Evolutionary conservation across 2,113 vertebrate species (phyloP).

Genomic region (Litocranius walleri): DNA sequence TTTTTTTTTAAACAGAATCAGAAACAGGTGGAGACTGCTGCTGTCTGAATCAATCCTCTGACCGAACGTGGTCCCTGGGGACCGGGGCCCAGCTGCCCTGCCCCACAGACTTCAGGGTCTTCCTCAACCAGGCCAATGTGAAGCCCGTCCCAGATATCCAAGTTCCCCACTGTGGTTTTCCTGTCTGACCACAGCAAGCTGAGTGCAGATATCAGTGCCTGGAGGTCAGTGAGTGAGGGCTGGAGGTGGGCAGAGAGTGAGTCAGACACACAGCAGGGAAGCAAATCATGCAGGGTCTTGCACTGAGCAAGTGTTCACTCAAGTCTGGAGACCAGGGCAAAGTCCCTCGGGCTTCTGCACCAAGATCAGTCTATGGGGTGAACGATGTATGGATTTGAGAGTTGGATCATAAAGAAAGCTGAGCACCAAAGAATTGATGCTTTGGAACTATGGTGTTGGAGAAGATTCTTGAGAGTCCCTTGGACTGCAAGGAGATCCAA

Average conservation of each 20-base stretch:
- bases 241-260: fast-evolving
- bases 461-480: neutral
- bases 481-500: neutral
- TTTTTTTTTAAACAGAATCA: neutral
- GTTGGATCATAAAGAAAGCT: neutral
- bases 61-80: neutral
- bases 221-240: neutral
- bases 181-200: neutral
- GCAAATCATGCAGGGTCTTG: neutral
- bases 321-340: neutral
- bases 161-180: neutral
- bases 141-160: neutral
- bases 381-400: neutral
- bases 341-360: neutral
- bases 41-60: neutral
- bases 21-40: neutral
- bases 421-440: neutral
- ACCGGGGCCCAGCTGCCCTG: neutral
- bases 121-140: neutral
- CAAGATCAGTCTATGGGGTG: neutral
- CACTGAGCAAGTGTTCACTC: neutral
- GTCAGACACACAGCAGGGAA: neutral
- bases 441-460: neutral
- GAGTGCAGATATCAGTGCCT: neutral
- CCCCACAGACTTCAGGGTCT: neutral